Base-by-base conservation (phyloP, 1,140 invertebrate species). In the Lerema accius region DNA sequence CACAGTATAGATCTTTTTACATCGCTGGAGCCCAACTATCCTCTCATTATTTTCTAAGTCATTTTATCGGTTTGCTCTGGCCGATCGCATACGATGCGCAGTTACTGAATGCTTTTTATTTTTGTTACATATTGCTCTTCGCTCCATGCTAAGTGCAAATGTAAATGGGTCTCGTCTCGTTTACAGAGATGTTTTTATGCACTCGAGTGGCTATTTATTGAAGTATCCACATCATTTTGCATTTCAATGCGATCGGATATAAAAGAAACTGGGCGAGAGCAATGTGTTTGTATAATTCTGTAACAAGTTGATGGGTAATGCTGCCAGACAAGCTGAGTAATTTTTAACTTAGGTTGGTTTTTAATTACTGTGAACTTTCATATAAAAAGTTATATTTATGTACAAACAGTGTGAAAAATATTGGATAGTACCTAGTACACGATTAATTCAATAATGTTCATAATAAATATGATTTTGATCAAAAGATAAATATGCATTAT, bases 121-220 rank as follows among this genome's bases (percentile, higher is more conserved):
- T 80, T 78, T 82, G 80, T 78, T 80, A 65, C 63, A 23, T 73
- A 78, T 76, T 76, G 61, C 71, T 65, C 60, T 63, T 73, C 69
- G 63, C 69, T 82, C 76, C 69, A 62, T 62, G 73, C 73, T 84
- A 81, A 84, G 82, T 87, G 81, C 76, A 82, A 76, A 82, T 78
- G 79, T 76, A 85, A 86, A 86, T 84, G 76, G 75, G 69, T 73
- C 74, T 79, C 71, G 70, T 84, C 78, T 81, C 73, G 71, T 84
- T 84, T 80, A 74, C 81, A 80, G 74, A 85, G 75, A 81, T 74
- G 80, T 80, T 86, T 82, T 80, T 79, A 85, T 81, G 72, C 68
- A 80, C 73, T 75, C 70, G 55, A 78, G 77, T 62, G 73, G 61
- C 69, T 81, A 73, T 83, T 80, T 79, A 80, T 80, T 81, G 62